Conservation (phyloP, 2,113 vertebrate genomes). For the Oplegnathus fasciatus region DNA sequence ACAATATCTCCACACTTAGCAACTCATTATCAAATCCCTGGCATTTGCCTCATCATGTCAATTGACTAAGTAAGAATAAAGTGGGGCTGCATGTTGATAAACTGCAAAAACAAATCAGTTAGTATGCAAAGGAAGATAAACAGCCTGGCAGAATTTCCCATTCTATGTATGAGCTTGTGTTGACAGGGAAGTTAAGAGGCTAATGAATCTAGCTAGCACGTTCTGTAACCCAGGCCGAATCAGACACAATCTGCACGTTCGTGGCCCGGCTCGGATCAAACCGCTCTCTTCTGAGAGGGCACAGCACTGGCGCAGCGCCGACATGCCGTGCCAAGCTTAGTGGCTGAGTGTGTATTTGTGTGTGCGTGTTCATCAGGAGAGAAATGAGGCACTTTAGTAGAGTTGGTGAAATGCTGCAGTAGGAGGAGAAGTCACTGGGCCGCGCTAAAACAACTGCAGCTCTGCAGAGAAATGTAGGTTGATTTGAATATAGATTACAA, state of each 20-base stretch:
- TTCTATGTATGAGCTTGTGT: not conserved
- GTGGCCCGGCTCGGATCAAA: conserved; percentile 17
- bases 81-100: conserved; percentile 24
- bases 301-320: not conserved
- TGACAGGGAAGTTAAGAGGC: conserved; percentile 41
- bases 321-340: conserved; percentile 8
- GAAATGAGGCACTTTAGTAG: conserved; percentile 3
- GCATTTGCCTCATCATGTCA: conserved; percentile 24
- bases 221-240: conserved; percentile 25
- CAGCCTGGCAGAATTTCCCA: not conserved
- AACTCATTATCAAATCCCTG: conserved; percentile 47
- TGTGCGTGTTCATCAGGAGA: not conserved
- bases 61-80: conserved; percentile 28
- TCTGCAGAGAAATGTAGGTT: not conserved
- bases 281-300: conserved; percentile 30
- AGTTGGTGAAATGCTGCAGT: conserved; percentile 7
- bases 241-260: conserved; percentile 39
- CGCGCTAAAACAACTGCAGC: not conserved
- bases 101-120: conserved; percentile 35
- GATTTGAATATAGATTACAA: conserved; percentile 4
- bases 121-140: conserved; percentile 33
- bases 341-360: not conserved
- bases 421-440: not conserved
- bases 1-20: conserved; percentile 59
- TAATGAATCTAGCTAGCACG: conserved; percentile 44